Conservation (phyloP, 2,888 invertebrate species). For the Neoascia interrupta region DNA sequence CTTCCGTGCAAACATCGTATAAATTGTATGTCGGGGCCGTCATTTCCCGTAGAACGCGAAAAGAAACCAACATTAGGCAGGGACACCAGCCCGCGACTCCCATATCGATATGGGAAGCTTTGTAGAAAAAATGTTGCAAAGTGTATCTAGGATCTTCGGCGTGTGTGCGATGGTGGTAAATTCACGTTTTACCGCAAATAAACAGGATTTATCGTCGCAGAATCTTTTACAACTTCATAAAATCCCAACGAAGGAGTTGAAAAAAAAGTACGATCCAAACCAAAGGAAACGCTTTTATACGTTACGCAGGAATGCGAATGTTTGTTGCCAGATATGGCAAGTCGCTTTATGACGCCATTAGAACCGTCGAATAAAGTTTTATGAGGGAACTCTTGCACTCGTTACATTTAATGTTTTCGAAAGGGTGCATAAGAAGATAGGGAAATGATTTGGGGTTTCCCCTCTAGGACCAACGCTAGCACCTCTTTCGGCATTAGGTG, state of each 20-base stretch:
- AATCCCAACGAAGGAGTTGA: constrained; percentile 16
- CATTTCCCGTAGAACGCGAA: background rate
- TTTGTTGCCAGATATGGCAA: constrained; percentile 43
- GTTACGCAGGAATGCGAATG: constrained; percentile 50
- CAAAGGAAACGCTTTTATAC: constrained; percentile 27
- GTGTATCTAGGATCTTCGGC: constrained; percentile 34
- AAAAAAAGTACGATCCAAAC: constrained; percentile 14
- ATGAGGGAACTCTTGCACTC: constrained; percentile 42
- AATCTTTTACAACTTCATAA: constrained; percentile 64
- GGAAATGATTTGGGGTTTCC: constrained; percentile 15
- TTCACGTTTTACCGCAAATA: constrained; percentile 52
- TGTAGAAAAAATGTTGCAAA: constrained; percentile 40
- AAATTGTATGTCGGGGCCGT: constrained; percentile 21
- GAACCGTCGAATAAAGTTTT: constrained; percentile 59
- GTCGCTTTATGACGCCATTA: constrained; percentile 58
- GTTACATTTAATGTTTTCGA: constrained; percentile 43
- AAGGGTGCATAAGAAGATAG: constrained; percentile 18
- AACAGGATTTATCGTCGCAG: constrained; percentile 55
- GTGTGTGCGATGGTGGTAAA: constrained; percentile 31
- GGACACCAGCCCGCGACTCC: constrained; percentile 23
- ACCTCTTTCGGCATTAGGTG: background rate
- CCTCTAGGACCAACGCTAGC: constrained; percentile 19
- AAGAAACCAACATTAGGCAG: constrained; percentile 2
- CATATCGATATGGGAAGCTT: constrained; percentile 16
- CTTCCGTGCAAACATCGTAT: constrained; percentile 43